Evolutionary conservation across 2,888 invertebrate species (phyloP).

Genomic region (Dasypolia templi): DNA sequence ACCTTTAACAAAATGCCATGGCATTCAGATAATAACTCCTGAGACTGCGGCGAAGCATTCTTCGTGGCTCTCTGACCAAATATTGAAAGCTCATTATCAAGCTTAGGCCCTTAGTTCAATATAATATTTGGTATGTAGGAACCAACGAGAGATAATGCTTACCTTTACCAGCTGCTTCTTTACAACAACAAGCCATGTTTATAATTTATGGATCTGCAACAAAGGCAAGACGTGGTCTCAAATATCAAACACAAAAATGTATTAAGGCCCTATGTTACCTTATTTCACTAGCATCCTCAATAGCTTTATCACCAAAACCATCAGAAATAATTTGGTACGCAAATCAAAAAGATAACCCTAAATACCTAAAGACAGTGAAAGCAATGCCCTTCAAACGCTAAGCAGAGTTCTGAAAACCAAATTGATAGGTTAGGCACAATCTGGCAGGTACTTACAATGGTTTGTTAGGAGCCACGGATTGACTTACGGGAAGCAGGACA

Average conservation of each 20-base stretch:
- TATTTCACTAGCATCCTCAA: not conserved
- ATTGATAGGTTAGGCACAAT: not conserved
- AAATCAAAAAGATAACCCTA: not conserved
- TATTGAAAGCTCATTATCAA: not conserved
- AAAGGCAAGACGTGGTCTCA: not conserved
- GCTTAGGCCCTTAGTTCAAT: not conserved
- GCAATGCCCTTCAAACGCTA: not conserved
- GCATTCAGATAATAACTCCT: not conserved
- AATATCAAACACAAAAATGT: not conserved
- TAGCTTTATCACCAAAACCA: not conserved
- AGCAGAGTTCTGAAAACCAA: not conserved
- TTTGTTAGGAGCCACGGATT: not conserved
- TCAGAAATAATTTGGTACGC: not conserved
- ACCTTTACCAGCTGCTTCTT: slow-evolving; percentile 55
- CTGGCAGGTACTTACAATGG: not conserved
- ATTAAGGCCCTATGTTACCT: not conserved
- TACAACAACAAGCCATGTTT: slow-evolving; percentile 69
- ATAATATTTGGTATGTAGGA: not conserved
- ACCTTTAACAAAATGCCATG: slow-evolving; percentile 1
- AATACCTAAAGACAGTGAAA: not conserved
- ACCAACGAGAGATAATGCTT: slow-evolving; percentile 23
- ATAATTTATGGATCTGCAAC: slow-evolving; percentile 36
- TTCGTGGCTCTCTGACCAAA: not conserved
- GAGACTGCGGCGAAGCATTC: not conserved
- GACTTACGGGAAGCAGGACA: slow-evolving; percentile 51